Conservation (phyloP, 2,888 invertebrate genomes). For the Frankliniella fusca region DNA sequence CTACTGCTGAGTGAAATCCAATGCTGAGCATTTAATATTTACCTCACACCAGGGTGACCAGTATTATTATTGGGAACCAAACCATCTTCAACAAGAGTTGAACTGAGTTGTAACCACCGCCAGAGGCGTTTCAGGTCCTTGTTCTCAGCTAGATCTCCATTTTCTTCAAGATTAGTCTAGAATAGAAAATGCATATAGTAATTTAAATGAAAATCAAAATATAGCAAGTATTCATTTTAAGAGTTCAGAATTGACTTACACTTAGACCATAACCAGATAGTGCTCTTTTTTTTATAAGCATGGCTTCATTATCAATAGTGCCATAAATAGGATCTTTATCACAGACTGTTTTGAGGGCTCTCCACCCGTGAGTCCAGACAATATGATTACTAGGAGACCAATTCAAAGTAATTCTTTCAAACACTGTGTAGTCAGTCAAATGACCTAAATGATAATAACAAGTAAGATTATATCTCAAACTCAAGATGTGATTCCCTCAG, state of each 20-base stretch:
- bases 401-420: constrained; percentile 75
- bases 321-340: constrained; percentile 54
- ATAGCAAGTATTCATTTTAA: background rate
- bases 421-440: constrained; percentile 70
- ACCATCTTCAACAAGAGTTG: constrained; percentile 65
- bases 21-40: constrained; percentile 29
- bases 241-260: constrained; percentile 49
- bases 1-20: background rate
- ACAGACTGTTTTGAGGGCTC: constrained; percentile 58
- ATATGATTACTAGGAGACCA: constrained; percentile 72
- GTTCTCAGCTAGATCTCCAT: constrained; percentile 73
- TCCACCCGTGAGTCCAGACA: constrained; percentile 70
- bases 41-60: constrained; percentile 45
- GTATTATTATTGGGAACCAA: constrained; percentile 40
- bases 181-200: constrained; percentile 39
- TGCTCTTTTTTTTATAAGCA: constrained; percentile 67
- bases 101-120: constrained; percentile 74
- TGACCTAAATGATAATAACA: constrained; percentile 48
- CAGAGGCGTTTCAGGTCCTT: constrained; percentile 73
- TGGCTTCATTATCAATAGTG: constrained; percentile 64
- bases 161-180: constrained; percentile 69
- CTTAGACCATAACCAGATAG: constrained; percentile 72
- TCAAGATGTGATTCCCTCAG: background rate
- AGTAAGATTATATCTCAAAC: background rate
- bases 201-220: background rate